phyloP scores from a whole-genome alignment of 2,888 invertebrate species.

The Sisyra nigra region DNA sequence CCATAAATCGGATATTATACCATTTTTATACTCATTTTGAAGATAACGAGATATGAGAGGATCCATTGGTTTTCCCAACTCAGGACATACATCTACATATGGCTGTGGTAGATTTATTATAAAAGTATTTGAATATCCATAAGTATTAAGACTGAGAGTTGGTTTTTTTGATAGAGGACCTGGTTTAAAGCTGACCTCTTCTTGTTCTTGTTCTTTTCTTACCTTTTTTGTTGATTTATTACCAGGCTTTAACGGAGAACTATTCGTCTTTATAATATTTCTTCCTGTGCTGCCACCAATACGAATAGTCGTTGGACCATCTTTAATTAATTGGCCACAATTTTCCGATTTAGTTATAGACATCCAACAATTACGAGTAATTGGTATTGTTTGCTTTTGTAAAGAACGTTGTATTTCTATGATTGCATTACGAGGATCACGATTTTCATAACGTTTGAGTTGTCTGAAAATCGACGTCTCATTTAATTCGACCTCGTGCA shows the following conservation, averaged over 20 bases:
- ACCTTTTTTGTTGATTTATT: not conserved
- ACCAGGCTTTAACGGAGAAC: too few species aligned
- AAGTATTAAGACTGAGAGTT: constrained; percentile 28
- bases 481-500: constrained; percentile 28
- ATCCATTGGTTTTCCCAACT: constrained; percentile 30
- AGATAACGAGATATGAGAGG: constrained; percentile 28
- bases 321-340: constrained; percentile 10
- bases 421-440: constrained; percentile 23
- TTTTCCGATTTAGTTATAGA: constrained; percentile 13
- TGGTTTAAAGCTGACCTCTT: constrained; percentile 23
- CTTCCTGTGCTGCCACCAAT: constrained; percentile 13
- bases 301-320: constrained; percentile 11
- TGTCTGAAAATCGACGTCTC: constrained; percentile 22
- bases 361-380: constrained; percentile 23
- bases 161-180: constrained; percentile 37
- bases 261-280: not conserved
- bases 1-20: constrained; percentile 30
- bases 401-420: constrained; percentile 27
- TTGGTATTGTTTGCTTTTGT: constrained; percentile 24
- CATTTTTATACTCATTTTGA: constrained; percentile 25
- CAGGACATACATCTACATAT: constrained; percentile 31
- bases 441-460: constrained; percentile 9
- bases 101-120: constrained; percentile 33
- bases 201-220: not conserved
- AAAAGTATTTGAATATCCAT: constrained; percentile 30